Base-by-base conservation (phyloP, 1,140 invertebrate species). In the Caenorhabditis briggsae region DNA sequence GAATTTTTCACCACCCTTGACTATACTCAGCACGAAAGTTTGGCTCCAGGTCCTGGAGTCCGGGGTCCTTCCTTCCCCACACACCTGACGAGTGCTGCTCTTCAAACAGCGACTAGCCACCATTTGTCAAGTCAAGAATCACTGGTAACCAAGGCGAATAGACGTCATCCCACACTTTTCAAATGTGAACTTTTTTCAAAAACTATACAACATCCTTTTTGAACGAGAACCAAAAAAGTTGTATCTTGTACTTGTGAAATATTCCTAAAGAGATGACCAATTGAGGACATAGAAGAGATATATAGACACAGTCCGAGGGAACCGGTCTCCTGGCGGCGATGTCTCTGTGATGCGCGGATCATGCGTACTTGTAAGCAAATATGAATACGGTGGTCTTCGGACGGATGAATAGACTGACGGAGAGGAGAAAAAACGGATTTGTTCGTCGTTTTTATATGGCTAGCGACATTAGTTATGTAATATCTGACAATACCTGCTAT, bases 281-380 rank as follows among this genome's bases (percentile, higher is more conserved):
- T 16, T 9, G 41, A 41, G 46, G 25, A 64, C 33, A 33, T 33
- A 33, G 33, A 9, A 64, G 25, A 64, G 61, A 70, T 70, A 43
- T 6, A 61, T 61, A 20, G 50, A 46, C 33, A n/a, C 18, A 46
- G 41, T 74, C n/a, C 33, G 6, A 11, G 70, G 5, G 18, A 78
- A 78, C 70, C 70, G 70, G 70, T 78, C 70, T 23, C n/a, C 0
- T 41, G 16, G 16, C n/a, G 64, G 18, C 11, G 41, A 8, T 43
- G 65, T 50, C 46, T 33, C 33, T 33, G 3, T 70, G 64, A 70
- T 78, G 70, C 70, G 70, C 70, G 70, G 70, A 78, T 78, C 70
- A 78, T 78, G 46, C 70, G 70, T 78, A 78, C 70, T 78, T 78
- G 70, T 78, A 78, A 78, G 70, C 70, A 78, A 78, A 78, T 78